Evolutionary conservation across 2,113 vertebrate species (phyloP).

Genomic region (Rhinolophus sinicus): DNA sequence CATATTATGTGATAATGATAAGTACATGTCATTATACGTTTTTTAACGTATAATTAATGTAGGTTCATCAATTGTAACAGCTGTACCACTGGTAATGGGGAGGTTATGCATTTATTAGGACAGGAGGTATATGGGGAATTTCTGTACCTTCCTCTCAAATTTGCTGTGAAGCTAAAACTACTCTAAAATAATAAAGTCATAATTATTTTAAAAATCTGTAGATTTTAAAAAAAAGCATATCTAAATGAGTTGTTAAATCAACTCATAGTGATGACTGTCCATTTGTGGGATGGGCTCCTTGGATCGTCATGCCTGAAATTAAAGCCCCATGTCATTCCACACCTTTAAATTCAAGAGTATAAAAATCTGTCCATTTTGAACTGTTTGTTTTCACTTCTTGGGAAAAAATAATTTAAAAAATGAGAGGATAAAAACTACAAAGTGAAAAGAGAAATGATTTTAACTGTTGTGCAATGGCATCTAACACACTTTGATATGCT

Average conservation of each 20-base stretch:
- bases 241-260: background rate
- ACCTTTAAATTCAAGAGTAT: background rate
- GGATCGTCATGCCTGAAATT: background rate
- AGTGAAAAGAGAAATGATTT: background rate
- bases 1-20: background rate
- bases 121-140: background rate
- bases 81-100: background rate
- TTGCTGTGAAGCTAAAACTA: background rate
- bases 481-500: background rate
- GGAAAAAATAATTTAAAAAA: background rate
- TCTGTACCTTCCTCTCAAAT: background rate
- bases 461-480: background rate
- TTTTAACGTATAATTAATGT: background rate
- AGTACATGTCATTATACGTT: background rate
- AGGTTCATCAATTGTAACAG: background rate
- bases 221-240: background rate
- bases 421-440: background rate
- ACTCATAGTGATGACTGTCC: background rate
- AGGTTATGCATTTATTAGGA: too few species aligned
- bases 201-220: background rate
- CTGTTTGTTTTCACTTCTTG: background rate
- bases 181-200: background rate
- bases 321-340: background rate
- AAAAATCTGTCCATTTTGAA: background rate
- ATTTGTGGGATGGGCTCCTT: background rate